Evolutionary conservation across 1,140 invertebrate genomes (phyloP).

Genomic region (Procambarus clarkii): DNA sequence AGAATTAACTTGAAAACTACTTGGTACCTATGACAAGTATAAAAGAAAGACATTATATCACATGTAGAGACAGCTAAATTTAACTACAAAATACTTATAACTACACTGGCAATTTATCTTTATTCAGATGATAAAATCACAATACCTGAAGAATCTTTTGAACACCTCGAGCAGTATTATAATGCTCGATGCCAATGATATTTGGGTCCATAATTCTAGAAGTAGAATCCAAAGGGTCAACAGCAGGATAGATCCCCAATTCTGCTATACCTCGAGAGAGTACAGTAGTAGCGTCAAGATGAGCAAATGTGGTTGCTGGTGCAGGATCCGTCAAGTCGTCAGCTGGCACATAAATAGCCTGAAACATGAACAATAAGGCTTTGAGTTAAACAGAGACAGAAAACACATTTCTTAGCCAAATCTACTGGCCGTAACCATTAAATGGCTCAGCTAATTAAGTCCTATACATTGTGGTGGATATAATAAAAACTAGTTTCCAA

Average conservation of each 20-base stretch:
- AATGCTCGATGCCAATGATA: conserved; percentile 80
- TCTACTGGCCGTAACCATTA: no score
- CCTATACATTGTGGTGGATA: no score
- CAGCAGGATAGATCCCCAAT: conserved; percentile 82
- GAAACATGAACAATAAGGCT: conserved; percentile 63
- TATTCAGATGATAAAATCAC: background rate
- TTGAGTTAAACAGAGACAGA: no score
- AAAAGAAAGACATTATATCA: no score
- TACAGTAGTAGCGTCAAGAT: conserved; percentile 82
- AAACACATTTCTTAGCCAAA: no score
- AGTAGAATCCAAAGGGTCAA: conserved; percentile 81
- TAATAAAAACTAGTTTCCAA: no score
- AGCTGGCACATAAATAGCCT: conserved; percentile 82
- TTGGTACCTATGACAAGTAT: no score
- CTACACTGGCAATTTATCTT: no score
- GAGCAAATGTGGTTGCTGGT: conserved; percentile 82
- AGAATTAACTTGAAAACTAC: no score
- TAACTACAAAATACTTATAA: no score
- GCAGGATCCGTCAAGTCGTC: conserved; percentile 83
- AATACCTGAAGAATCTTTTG: conserved; percentile 75
- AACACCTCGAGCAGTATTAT: conserved; percentile 79
- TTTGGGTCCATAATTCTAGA: conserved; percentile 81
- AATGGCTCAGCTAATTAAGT: no score
- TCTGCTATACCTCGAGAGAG: conserved; percentile 81
- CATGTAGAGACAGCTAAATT: no score